Evolutionary conservation across 2,888 invertebrate species (phyloP), one percentile per base, ranked within the genome.

Genomic region (Hydriomena furcata): DNA sequence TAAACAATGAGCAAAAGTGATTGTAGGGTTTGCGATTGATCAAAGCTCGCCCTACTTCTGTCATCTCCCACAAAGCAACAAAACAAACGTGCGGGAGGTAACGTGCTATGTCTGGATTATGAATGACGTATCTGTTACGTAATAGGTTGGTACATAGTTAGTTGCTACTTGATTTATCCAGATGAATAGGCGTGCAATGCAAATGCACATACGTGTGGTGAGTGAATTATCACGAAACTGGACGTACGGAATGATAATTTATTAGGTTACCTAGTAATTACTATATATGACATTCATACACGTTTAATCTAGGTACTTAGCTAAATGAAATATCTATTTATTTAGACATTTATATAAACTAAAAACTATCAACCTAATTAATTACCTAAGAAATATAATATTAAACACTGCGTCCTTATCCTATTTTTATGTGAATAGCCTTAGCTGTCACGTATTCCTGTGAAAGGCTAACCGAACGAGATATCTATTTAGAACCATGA

Each of bases 41-140:
- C 49, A 56, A 59, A 56, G 53, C 47, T 30, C 52, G 59, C n/a
- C 59, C 56, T 54, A 56, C 44, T 54, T 59, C 42, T 49, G 49
- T 56, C 53, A 25, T 47, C 59, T 52, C 56, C 59, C 56, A 54
- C 59, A 37, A 40, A 58, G 55, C 34, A 21, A 41, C 28, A 40
- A 1, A 13, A 31, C 32, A 8, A 4, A 20, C 37, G 32, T 17
- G 27, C 55, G 52, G 57, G 56, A 52, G 59, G 54, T 31, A 31
- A 8, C 13, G 12, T 12, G 5, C 25, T 49, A 25, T 32, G 13
- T 42, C 37, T 49, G 28, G 45, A 31, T 45, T 35, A 50, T 49
- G 43, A 58, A 47, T 46, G 28, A 54, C 28, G 31, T 12, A 17
- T 40, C 28, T 44, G 21, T 48, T 40, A 41, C 23, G 31, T 20